Evolutionary conservation across 2,797 vertebrate species (phyloP).

Genomic region (Ateles fusciceps): DNA sequence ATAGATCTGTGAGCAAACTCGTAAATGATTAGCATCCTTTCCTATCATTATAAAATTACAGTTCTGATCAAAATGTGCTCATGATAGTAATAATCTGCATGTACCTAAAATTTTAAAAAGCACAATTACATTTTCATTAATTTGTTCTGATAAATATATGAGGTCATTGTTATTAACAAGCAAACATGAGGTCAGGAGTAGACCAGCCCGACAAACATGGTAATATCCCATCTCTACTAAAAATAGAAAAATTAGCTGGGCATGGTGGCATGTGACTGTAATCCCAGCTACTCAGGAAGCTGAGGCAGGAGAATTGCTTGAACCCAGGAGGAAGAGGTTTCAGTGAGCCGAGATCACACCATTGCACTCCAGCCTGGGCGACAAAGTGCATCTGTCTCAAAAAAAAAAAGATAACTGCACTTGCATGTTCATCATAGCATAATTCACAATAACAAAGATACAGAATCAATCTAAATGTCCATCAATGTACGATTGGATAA

Average conservation of each 20-base stretch:
- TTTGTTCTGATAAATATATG: background rate
- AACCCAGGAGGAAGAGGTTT: background rate
- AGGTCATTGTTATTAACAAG: background rate
- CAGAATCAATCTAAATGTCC: background rate
- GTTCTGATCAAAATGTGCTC: background rate
- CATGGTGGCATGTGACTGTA: fast-evolving
- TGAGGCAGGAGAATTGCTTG: background rate
- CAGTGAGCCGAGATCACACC: background rate
- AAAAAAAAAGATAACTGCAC: background rate
- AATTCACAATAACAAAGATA: background rate
- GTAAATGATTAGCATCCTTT: background rate
- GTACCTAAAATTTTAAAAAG: background rate
- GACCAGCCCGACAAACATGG: background rate
- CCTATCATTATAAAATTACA: background rate
- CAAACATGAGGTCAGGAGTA: background rate
- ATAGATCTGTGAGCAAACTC: background rate
- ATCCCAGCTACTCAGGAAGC: background rate
- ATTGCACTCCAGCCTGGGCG: background rate
- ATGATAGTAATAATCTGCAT: background rate
- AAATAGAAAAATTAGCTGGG: background rate
- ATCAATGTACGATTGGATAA: background rate
- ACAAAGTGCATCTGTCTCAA: background rate
- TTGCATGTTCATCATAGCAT: background rate
- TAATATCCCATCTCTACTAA: background rate
- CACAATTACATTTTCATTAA: background rate